Base-by-base conservation (phyloP, 2,797 vertebrate species). In the Helarctos malayanus region DNA sequence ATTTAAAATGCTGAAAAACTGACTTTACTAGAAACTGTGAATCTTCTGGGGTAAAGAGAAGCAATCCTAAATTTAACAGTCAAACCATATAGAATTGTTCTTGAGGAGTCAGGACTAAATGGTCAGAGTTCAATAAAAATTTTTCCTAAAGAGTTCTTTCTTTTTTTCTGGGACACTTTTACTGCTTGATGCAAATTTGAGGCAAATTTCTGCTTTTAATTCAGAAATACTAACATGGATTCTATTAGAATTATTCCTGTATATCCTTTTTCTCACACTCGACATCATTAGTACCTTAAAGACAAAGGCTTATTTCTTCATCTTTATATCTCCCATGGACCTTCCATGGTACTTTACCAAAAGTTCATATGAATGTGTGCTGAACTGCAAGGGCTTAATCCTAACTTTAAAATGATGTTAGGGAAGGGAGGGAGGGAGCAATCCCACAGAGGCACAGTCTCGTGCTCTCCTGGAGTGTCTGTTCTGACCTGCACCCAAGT, bases 41-140 rank as follows among this genome's bases (percentile, higher is more conserved):
- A 69, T 18, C 2, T 94, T 59, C 14, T 47, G 16, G 15, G n/a
- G 29, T n/a, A 41, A 76, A 82, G 86, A 32, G 32, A 65, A 27
- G 1, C 7, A 73, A 84, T 56, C 19, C 38, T 93, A 78, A 92
- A 78, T 56, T 49, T 32, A 45, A 82, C 1, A 21, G 19, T 11
- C n/a, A 85, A 87, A 52, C 14, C 2, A 73, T 5, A 27, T 4
- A 32, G 4, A 18, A 47, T 38, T 54, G 18, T 27, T 47, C 12
- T 80, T 61, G 88, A 52, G 81, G 81, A 68, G 12, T 47, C 65
- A 78, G 25, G n/a, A 93, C 59, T 81, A 75, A 84, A 81, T 75
- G 68, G 61, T 90, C 49, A 83, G 75, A 69, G 45, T 82, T 5
- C 47, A 95, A 56, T 78, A 88, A 97, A 94, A 91, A 75, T 78